phyloP scores from a whole-genome alignment of 2,797 vertebrate genomes.

The Xenops minutus region DNA sequence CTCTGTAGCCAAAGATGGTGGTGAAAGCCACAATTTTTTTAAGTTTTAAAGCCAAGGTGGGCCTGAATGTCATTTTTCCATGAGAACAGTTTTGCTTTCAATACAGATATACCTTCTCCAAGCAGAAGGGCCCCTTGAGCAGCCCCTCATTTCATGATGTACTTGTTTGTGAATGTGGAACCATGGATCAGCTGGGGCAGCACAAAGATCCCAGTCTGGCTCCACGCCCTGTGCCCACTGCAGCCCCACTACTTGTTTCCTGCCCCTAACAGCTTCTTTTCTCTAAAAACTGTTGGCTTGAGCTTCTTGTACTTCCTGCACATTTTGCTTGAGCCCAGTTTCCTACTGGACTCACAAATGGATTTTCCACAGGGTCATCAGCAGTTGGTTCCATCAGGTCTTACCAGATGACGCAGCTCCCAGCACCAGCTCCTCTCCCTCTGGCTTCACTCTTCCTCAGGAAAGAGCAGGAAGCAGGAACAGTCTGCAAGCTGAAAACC shows the following conservation, averaged over 20 bases:
- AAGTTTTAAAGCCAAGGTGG: neutral
- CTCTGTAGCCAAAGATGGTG: rapidly evolving
- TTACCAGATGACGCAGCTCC: neutral
- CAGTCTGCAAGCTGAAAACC: neutral
- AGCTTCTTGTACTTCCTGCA: neutral
- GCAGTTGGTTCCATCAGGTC: rapidly evolving
- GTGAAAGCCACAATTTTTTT: neutral
- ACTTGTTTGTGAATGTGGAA: rapidly evolving
- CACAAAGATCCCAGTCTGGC: rapidly evolving
- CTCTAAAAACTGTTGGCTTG: neutral
- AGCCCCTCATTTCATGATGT: rapidly evolving
- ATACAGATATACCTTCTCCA: rapidly evolving
- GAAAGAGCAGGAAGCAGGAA: neutral
- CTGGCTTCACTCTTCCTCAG: neutral
- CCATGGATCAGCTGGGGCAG: rapidly evolving
- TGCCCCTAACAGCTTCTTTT: neutral
- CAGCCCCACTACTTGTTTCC: neutral
- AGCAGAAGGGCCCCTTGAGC: neutral
- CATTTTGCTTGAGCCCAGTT: neutral
- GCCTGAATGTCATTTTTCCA: neutral
- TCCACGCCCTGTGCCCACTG: rapidly evolving
- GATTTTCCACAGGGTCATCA: neutral
- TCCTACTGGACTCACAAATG: neutral
- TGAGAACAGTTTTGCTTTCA: neutral
- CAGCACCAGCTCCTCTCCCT: neutral